Base-by-base conservation (phyloP, 2,888 invertebrate species). In the Brachyopa scutellaris region DNA sequence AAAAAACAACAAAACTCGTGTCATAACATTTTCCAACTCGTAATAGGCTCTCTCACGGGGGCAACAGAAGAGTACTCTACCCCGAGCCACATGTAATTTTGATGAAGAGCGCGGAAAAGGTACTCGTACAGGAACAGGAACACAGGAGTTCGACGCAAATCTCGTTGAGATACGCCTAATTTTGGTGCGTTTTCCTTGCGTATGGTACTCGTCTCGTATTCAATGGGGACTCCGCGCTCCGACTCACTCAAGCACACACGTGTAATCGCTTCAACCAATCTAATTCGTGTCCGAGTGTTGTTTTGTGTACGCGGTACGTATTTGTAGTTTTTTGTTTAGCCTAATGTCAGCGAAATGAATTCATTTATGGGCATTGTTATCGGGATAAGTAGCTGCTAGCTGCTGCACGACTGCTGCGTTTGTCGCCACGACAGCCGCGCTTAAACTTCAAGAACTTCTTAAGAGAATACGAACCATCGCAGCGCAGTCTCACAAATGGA, bases 281-380 rank as follows among this genome's bases (percentile, higher is more conserved):
- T 82, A 77, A 82, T 82, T 82, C 82, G 82, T 82, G 82, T 82
- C 77, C 82, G 77, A 77, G 82, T 82, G 82, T 26, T 76, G 76
- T 82, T 70, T 69, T 70, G 69, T 55, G 66, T 62, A 42, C 31
- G 67, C 69, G 77, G 73, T 55, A 79, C 45, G 53, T 62, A 53
- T 62, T 49, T 66, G 64, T 79, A 64, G 76, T 70, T 82, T 64
- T 82, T n/a, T 82, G 77, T 82, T 82, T 82, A 77, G 82, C 66
- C 72, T 82, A 82, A 82, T 82, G 82, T 66, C 82, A 72, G 82
- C 70, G 82, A 77, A 77, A 82, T 82, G 82, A 82, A 82, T 82
- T 82, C 82, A 82, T 82, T 82, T 82, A 82, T 82, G 82, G 82
- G 82, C 82, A 82, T 82, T 82, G 82, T 82, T 82, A 82, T 82